A percentile compares a stretch with the other conserved stretches of the same genome.
phyloP scores from a whole-genome alignment of 2,797 vertebrate species.

The Trachurus trachurus region DNA sequence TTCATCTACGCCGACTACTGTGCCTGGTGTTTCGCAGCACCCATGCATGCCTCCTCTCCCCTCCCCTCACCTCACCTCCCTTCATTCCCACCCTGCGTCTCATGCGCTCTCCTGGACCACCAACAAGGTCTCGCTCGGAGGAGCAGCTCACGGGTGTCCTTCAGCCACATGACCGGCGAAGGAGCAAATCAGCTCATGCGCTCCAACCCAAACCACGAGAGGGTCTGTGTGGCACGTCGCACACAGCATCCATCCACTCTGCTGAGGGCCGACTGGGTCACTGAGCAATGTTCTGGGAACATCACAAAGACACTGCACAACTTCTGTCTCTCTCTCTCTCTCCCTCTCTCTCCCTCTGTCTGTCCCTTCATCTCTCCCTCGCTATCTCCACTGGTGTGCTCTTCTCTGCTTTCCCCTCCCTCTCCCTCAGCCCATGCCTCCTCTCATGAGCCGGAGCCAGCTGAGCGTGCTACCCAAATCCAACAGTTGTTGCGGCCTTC shows the following conservation, averaged over 20 bases:
- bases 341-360: conserved; percentile 3
- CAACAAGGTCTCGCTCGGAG: conserved; percentile 70
- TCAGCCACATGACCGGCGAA: conserved; percentile 71
- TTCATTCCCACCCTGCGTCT: conserved; percentile 35
- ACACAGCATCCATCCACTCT: conserved; percentile 72
- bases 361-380: conserved; percentile 46
- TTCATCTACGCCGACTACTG: conserved; percentile 29
- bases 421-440: conserved; percentile 32
- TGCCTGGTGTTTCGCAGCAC: conserved; percentile 51
- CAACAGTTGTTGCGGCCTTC: conserved; percentile 84
- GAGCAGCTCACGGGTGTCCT: conserved; percentile 70
- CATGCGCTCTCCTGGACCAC: conserved; percentile 69
- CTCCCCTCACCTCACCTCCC: neutral
- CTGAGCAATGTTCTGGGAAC: conserved; percentile 83
- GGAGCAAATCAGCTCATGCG: conserved; percentile 73
- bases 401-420: conserved; percentile 25
- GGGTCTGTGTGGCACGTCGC: conserved; percentile 64
- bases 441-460: conserved; percentile 72
- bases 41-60: neutral
- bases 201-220: conserved; percentile 65
- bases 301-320: conserved; percentile 79
- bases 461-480: conserved; percentile 82
- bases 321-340: conserved; percentile 65
- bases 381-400: conserved; percentile 58
- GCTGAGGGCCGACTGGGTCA: conserved; percentile 73